phyloP scores from a whole-genome alignment of 2,113 vertebrate genomes.

The Cryptotis parvus region DNA sequence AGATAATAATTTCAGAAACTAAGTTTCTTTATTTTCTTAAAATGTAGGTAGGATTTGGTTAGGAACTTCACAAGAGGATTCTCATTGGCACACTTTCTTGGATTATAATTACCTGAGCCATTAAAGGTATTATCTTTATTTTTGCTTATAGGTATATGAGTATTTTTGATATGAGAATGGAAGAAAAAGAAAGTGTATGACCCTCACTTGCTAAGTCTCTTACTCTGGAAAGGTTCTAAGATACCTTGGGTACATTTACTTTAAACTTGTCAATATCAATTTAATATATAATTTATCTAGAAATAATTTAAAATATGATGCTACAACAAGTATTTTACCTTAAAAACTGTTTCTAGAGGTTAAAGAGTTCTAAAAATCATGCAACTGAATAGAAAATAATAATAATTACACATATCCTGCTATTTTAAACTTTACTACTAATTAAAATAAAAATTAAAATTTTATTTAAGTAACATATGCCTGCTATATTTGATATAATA shows the following conservation, averaged over 20 bases:
- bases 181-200: conserved; percentile 46
- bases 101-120: conserved; percentile 37
- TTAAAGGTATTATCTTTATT: conserved; percentile 47
- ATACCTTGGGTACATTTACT: conserved; percentile 27
- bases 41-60: not conserved
- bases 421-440: conserved; percentile 1
- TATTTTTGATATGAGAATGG: conserved; percentile 35
- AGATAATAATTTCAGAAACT: not conserved
- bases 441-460: conserved; percentile 23
- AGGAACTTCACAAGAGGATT: not conserved
- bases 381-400: not conserved
- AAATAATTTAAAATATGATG: not conserved
- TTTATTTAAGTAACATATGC: too few species aligned
- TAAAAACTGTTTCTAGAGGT: not conserved
- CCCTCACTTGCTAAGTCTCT: not conserved
- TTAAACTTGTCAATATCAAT: conserved; percentile 50
- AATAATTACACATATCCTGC: not conserved
- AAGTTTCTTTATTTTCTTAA: not conserved
- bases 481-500: too few species aligned
- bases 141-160: conserved; percentile 32
- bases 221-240: not conserved
- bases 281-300: conserved; percentile 4
- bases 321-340: not conserved
- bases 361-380: not conserved
- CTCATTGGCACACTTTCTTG: conserved; percentile 26